Base-by-base conservation (phyloP, 2,888 invertebrate species). In the Peribatodes rhomboidaria region DNA sequence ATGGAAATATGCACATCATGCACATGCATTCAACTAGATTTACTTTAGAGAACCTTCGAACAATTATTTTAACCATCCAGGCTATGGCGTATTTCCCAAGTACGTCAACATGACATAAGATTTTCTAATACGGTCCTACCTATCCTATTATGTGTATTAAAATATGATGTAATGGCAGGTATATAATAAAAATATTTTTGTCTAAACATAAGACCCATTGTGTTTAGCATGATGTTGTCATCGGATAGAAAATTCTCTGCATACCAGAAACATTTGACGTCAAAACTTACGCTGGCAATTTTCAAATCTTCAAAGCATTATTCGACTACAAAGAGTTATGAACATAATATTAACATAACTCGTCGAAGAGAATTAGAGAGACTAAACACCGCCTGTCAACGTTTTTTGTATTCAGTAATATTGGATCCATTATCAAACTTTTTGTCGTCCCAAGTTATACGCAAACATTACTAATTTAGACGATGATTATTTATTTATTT, bases 1-100 rank as follows among this genome's bases (percentile, higher is more conserved):
- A 47, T 56, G 35, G 52, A 63, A 64, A 57, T 64, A 66, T 60
- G 59, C 49, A 56, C 42, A 46, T 52, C 58, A 47, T 41, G 59
- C 47, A 62, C 39, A 35, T 50, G 18, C n/a, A 22, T 22, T n/a
- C 20, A 44, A 44, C 13, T 44, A 6, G 2, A 18, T 20, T n/a
- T n/a, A 22, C n/a, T 37, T 37, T n/a, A 37, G 4, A 14, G 14
- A 16, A 7, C 16, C 8, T 16, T 41, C 16, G 9, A 16, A 8
- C 16, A 41, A 41, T 41, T 41, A 41, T 0, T 6, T 16, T 16
- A 41, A 41, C 7, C 11, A 35, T 35, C 35, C 1, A 3, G 1
- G 7, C n/a, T 22, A n/a, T 22, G 13, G 22, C 13, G 22, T 22
- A 46, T 22, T 20, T 42, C 42, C 44, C 22, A 8, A 46, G 2